phyloP scores from a whole-genome alignment of 2,888 invertebrate genomes.

The Sinodicranocentrus sp. region DNA sequence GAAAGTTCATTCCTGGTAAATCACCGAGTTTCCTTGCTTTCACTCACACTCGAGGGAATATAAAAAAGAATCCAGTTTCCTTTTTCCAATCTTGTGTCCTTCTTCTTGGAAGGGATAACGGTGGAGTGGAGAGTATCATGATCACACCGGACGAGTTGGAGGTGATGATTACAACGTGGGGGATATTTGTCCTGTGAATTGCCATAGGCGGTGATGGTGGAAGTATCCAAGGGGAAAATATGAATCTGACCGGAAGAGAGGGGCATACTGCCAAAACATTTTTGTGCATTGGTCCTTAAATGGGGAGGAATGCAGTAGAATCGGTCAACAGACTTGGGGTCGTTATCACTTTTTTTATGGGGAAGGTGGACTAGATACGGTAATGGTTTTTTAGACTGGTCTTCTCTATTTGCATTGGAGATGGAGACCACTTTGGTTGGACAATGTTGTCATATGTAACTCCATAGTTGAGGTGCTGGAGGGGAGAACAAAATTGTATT shows the following conservation, averaged over 20 bases:
- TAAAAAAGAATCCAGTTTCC: constrained; percentile 40
- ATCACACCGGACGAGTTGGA: too few species aligned
- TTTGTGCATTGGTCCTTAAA: not conserved
- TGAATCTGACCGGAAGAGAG: not conserved
- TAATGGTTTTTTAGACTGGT: too few species aligned
- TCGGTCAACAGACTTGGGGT: not conserved
- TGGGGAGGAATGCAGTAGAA: not conserved
- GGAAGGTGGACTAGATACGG: too few species aligned
- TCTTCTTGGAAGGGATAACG: not conserved
- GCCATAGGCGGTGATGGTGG: not conserved
- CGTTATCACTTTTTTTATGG: too few species aligned
- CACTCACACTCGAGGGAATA: constrained; percentile 41
- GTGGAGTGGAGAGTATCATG: constrained; percentile 16
- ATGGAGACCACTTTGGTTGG: not conserved
- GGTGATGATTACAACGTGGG: not conserved
- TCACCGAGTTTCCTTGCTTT: constrained; percentile 68
- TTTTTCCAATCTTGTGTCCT: constrained; percentile 60
- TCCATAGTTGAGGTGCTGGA: not conserved
- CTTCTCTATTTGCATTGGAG: not conserved
- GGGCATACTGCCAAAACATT: not conserved
- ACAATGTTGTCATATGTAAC: not conserved
- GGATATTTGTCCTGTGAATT: not conserved
- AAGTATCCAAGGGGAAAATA: not conserved
- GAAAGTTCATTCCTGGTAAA: constrained; percentile 77
- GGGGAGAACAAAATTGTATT: too few species aligned